phyloP scores from a whole-genome alignment of 1,140 invertebrate genomes.

The Drosophila seguyi region DNA sequence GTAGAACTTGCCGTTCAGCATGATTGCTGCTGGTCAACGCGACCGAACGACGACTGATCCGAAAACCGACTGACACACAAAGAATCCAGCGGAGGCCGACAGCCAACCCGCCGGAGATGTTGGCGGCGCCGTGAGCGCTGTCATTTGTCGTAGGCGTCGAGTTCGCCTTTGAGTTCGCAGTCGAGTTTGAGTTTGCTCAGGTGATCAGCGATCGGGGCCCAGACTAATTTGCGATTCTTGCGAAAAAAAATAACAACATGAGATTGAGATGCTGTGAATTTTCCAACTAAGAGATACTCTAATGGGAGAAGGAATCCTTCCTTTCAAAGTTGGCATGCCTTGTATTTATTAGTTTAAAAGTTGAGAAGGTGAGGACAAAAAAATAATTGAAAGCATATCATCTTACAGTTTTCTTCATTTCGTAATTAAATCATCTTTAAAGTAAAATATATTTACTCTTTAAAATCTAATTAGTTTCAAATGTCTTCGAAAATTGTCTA shows the following conservation, averaged over 20 bases:
- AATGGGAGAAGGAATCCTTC: too few relatives aligned
- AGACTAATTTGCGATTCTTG: slow-evolving; percentile 82
- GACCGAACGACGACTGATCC: slow-evolving; percentile 45
- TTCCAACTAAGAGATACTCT: slow-evolving; percentile 12
- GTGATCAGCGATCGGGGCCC: slow-evolving; percentile 50
- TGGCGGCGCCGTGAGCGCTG: slow-evolving; percentile 44
- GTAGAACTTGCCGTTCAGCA: slow-evolving; percentile 83
- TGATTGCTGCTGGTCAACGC: slow-evolving; percentile 34
- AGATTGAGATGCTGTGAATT: background rate
- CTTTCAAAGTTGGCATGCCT: too few relatives aligned
- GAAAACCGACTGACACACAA: slow-evolving; percentile 59
- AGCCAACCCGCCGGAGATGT: slow-evolving; percentile 24
- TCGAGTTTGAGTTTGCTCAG: slow-evolving; percentile 54
- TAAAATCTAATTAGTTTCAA: background rate
- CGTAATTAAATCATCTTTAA: rapidly evolving
- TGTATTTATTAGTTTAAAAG: background rate
- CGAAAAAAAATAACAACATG: slow-evolving; percentile 60
- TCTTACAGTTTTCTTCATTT: too few relatives aligned
- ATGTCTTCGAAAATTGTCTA: background rate
- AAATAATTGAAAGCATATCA: background rate
- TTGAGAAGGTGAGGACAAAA: background rate
- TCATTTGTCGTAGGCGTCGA: slow-evolving; percentile 61
- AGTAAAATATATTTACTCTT: background rate
- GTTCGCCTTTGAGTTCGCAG: slow-evolving; percentile 36
- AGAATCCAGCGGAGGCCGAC: slow-evolving; percentile 53